Evolutionary conservation across 1,140 invertebrate species (phyloP), one percentile per base, ranked within the genome.

Genomic region (Theocolax elegans): DNA sequence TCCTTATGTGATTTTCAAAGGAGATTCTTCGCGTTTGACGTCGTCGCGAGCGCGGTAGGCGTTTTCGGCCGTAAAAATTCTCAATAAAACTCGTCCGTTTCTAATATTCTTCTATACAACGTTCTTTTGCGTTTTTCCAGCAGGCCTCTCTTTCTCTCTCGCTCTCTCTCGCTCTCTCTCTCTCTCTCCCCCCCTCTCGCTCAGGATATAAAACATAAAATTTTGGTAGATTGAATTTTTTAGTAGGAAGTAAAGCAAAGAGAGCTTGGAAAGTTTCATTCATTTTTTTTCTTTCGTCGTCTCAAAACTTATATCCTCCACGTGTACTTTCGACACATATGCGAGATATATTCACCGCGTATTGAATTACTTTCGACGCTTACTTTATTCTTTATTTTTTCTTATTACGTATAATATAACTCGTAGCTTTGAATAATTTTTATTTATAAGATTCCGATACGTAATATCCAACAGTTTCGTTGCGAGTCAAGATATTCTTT

Each of bases 181-280:
- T 40, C 48, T 65, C 48, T 67, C 56, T 29, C 63, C 42, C 35
- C 21, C 42, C 53, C 48, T 42, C 58, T 53, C 17, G 27, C n/a
- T 48, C 25, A 44, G 69, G 66, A 67, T 29, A 72, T 68, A 67
- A 73, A 67, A 72, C 73, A 79, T 79, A 81, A 81, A 81, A 73
- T 74, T 74, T 74, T 64, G 65, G 62, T 72, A 72, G 73, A 81
- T 81, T 80, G 79, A 78, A 80, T 80, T 81, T 81, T 76, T 71
- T 74, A 72, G 67, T 53, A 58, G 46, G 49, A 46, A 67, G 35
- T 49, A 67, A 69, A 65, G 56, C 19, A 31, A 25, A 19, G 12
- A 53, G 29, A 7, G 66, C 23, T 46, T n/a, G 44, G 12, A 65
- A 23, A 21, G 1, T 17, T 38, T 49, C 17, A 29, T 25, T 60